Conservation (phyloP, 2,888 invertebrate genomes). For the Leptura quadrifasciata region DNA sequence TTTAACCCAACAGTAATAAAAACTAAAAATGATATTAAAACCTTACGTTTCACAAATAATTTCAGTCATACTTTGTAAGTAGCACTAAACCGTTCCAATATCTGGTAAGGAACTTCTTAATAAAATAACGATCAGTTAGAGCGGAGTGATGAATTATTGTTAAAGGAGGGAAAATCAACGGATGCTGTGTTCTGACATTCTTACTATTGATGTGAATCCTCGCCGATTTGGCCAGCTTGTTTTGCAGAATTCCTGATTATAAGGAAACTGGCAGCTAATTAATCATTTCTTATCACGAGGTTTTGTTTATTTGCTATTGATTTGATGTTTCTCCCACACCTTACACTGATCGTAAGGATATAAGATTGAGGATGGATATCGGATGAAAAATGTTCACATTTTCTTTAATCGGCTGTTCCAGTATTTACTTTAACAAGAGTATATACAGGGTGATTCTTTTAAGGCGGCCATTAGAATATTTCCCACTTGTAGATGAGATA, state of each 20-base stretch:
- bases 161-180: not conserved
- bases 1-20: too few relatives aligned
- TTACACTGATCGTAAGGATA: not conserved
- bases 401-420: too few relatives aligned
- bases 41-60: too few relatives aligned
- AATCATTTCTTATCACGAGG: not conserved
- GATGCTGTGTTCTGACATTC: conserved; percentile 7
- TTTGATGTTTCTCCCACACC: not conserved
- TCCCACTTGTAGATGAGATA: too few relatives aligned
- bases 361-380: not conserved
- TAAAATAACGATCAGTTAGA: not conserved
- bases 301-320: conserved; percentile 1
- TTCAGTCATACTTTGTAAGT: too few relatives aligned
- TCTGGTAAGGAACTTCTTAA: not conserved
- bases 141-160: not conserved
- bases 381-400: too few relatives aligned
- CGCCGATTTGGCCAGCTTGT: conserved; percentile 3
- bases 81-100: not conserved
- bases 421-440: too few relatives aligned
- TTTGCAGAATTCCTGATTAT: conserved; percentile 7
- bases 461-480: too few relatives aligned
- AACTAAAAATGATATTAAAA: too few relatives aligned
- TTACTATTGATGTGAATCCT: not conserved
- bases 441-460: too few relatives aligned
- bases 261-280: not conserved